Evolutionary conservation across 2,797 vertebrate genomes (phyloP).

Genomic region (Alca torda): DNA sequence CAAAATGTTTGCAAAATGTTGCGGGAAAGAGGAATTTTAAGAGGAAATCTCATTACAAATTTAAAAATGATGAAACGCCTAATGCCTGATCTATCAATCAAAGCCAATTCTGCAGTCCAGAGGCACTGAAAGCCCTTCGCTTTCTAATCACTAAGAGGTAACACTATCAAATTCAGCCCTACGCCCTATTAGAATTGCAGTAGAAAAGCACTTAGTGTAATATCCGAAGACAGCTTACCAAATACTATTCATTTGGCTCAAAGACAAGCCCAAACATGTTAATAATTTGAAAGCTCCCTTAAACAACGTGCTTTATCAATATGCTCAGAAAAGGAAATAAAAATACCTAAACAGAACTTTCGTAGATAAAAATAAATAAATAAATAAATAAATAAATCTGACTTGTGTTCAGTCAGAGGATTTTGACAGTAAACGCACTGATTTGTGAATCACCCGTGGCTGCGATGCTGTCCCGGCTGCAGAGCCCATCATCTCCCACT

Average conservation of each 20-base stretch:
- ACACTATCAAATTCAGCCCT: conserved; percentile 39
- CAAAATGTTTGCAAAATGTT: neutral
- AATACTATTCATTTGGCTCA: neutral
- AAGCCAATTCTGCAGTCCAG: neutral
- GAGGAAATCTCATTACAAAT: neutral
- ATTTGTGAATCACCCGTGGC: neutral
- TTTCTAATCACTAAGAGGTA: conserved; percentile 4
- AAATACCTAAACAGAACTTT: neutral
- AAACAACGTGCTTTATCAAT: neutral
- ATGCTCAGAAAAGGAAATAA: neutral
- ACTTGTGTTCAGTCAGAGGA: neutral
- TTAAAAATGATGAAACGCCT: neutral
- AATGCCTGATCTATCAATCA: conserved; percentile 7
- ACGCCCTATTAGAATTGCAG: neutral
- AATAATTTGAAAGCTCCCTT: neutral
- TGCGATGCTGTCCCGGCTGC: neutral
- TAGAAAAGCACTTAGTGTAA: conserved; percentile 34
- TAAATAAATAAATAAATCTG: no score
- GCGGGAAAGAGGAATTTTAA: neutral
- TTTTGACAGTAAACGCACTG: neutral
- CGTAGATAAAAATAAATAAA: neutral
- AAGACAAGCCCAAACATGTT: neutral
- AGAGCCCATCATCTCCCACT: neutral
- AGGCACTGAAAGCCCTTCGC: neutral
- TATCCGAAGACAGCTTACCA: conserved; percentile 6